Evolutionary conservation across 2,797 vertebrate genomes (phyloP), one percentile per base, ranked within the genome.

Genomic region (Malacoctenus gilli): DNA sequence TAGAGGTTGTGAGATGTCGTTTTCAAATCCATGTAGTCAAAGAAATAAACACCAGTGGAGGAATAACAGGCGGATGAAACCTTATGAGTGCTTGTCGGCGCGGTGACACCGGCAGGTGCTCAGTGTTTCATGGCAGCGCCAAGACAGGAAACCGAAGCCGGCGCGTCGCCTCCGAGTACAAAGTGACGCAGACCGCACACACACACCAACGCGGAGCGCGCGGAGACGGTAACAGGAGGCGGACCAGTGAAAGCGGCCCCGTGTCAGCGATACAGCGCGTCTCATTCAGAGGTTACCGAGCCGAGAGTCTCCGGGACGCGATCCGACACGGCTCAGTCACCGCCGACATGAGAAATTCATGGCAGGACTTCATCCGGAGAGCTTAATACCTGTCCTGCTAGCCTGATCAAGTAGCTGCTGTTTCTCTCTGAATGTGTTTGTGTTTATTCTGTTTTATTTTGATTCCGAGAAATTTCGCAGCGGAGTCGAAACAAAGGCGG

Each of bases 221-320:
- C 44, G 70, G 59, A 60, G 58, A 62, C 28, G 30, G 69, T 86
- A 89, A 89, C 79, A 47, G 59, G 84, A 87, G 80, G 84, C 61
- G 55, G 61, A 54, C 77, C 63, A 83, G 73, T 75, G 85, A 87
- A 84, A 82, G 83, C 64, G 5, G 64, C 50, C n/a, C 75, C 14
- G 64, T 75, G 77, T 80, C 75, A 79, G 56, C 69, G 80, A 87
- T 87, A 82, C 80, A 56, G 52, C 47, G 30, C 59, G 46, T 78
- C 55, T 77, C 79, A 65, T 50, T 79, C 63, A 61, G 47, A 54
- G 61, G 83, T 80, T 76, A 66, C 66, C 57, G 39, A 48, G 76
- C 68, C 55, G 60, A 65, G 30, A 7, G 50, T 47, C 71, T 43
- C 23, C 61, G 66, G 74, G 68, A 72, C 50, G 21, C 51, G 67